Percentiles rank a stretch among this genome's conserved stretches.
These are phyloP conservation scores for Ophion costatus DNA, from an alignment of 2,888 invertebrate genomes.

Conservation along the genomic window DNA sequence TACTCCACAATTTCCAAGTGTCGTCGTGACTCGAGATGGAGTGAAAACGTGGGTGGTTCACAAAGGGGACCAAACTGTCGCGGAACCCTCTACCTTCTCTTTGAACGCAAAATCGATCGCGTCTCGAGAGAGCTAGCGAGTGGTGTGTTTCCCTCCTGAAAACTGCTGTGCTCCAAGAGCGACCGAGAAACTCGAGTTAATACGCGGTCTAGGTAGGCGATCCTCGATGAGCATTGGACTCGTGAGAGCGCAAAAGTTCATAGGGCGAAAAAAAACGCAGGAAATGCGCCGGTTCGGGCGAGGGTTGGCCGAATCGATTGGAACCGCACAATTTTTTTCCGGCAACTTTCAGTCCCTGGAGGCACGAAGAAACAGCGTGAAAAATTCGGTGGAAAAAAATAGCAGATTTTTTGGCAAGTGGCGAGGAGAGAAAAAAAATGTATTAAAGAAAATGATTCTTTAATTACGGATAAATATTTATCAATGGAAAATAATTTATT, in stretches of 20 bases:
- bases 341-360: no score
- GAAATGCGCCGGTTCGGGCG: no score
- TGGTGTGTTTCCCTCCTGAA: slow-evolving; percentile 14
- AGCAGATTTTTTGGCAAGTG: no score
- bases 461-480: no score
- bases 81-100: neutral
- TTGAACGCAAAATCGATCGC: slow-evolving; percentile 29
- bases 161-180: neutral
- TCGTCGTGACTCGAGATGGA: slow-evolving; percentile 20
- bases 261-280: neutral
- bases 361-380: no score
- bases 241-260: neutral
- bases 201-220: neutral
- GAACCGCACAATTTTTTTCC: no score
- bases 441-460: no score
- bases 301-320: no score
- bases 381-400: no score
- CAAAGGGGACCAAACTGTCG: slow-evolving; percentile 35
- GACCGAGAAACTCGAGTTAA: slow-evolving; percentile 29
- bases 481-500: no score
- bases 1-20: neutral
- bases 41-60: slow-evolving; percentile 24
- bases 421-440: no score
- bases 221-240: neutral
- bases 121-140: slow-evolving; percentile 35